Percentiles rank a stretch among this genome's conserved stretches.
These are phyloP conservation scores for Trachythela sp. DNA, from an alignment of 64 coral and sea anemone genomes.

Conservation along the genomic window DNA sequence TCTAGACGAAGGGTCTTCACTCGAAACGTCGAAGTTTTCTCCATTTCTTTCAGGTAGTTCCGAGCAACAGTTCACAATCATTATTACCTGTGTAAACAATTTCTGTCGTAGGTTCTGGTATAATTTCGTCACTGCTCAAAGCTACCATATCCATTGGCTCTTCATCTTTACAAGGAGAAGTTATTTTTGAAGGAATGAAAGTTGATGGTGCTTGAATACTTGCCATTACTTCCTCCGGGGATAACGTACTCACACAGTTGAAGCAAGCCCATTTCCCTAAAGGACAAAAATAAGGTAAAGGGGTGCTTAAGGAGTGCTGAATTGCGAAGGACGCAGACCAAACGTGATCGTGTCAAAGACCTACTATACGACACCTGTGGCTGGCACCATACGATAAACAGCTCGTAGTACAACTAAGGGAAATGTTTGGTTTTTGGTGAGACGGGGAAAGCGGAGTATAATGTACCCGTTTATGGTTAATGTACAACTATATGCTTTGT, in stretches of 20 bases:
- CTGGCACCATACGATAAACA: no score
- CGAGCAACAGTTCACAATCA: not conserved
- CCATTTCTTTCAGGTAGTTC: no score
- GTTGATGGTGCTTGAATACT: conserved; percentile 17
- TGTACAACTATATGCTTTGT: no score
- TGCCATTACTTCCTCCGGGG: not conserved
- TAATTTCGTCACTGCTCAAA: not conserved
- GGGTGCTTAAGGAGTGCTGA: no score
- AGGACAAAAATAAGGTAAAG: not conserved
- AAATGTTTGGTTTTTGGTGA: not conserved
- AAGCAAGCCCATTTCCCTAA: conserved; percentile 21
- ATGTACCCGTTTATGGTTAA: no score
- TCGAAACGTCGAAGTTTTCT: no score
- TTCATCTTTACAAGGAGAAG: not conserved
- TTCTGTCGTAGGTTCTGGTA: not conserved
- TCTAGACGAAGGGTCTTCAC: no score
- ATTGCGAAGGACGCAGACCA: no score
- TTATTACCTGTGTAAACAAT: not conserved
- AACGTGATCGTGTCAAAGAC: no score
- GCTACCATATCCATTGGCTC: not conserved
- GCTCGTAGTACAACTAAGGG: no score
- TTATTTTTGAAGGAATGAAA: conserved; percentile 14
- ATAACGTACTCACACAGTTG: conserved; percentile 12
- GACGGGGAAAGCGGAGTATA: no score
- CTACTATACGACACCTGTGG: no score